These are phyloP conservation scores for Catharus fuscescens DNA, from an alignment of 2,113 vertebrate species.

Conservation along the genomic window DNA sequence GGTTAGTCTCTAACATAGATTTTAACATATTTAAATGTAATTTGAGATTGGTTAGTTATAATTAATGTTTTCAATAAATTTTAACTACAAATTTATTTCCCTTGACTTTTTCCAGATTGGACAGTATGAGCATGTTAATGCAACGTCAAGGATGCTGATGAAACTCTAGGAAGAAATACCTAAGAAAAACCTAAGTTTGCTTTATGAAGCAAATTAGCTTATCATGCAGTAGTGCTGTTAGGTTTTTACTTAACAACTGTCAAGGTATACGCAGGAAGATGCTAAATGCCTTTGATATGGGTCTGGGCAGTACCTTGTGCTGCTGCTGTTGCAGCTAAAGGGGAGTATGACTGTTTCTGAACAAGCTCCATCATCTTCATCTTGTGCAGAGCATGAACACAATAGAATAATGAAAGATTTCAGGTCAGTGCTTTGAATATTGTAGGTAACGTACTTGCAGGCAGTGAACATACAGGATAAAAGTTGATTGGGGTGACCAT, in stretches of 20 bases:
- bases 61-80: neutral
- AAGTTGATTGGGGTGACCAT: neutral
- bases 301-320: neutral
- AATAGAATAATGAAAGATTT: conserved; percentile 41
- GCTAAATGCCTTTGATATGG: neutral
- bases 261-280: neutral
- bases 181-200: neutral
- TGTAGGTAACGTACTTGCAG: neutral
- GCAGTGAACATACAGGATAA: neutral
- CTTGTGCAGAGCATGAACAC: neutral
- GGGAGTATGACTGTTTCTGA: neutral
- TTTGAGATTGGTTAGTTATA: neutral
- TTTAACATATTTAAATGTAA: neutral
- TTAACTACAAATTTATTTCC: neutral
- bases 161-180: neutral
- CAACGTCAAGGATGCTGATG: neutral
- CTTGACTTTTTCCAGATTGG: neutral
- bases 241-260: neutral
- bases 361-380: neutral
- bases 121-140: neutral
- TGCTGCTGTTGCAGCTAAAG: neutral
- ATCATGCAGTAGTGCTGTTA: neutral
- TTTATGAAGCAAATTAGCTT: neutral
- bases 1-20: neutral
- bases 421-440: neutral